Conservation (phyloP, 1,140 invertebrate genomes). For the Neotoxoptera formosana region DNA sequence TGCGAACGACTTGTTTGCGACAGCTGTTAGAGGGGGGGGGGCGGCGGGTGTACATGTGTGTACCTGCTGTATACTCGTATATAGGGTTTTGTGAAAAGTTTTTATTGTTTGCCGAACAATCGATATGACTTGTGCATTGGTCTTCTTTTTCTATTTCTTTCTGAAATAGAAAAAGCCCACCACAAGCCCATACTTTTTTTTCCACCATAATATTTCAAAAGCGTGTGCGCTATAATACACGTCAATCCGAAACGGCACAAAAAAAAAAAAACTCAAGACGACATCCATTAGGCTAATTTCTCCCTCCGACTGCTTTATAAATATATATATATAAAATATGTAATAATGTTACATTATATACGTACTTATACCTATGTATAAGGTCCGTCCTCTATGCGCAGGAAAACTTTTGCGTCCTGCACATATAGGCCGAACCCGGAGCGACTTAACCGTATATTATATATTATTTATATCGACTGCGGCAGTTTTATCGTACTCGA, state of each 20-base stretch:
- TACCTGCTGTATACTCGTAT: background rate
- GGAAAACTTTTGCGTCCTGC: background rate
- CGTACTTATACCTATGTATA: background rate
- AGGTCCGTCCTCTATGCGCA: background rate
- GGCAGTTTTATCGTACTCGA: background rate
- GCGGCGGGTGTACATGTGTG: background rate
- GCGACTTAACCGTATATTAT: background rate
- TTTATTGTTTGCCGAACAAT: conserved; percentile 28
- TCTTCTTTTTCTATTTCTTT: background rate
- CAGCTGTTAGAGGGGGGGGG: too few relatives aligned
- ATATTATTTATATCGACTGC: background rate
- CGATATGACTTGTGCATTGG: conserved; percentile 6
- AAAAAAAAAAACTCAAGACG: background rate
- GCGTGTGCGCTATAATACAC: background rate
- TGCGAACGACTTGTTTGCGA: background rate
- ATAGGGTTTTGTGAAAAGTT: background rate
- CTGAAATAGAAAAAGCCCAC: too few relatives aligned
- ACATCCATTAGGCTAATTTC: conserved; percentile 32
- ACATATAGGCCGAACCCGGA: background rate
- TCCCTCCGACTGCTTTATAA: background rate
- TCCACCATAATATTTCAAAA: background rate
- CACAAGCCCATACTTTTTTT: background rate
- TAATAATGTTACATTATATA: background rate
- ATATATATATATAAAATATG: background rate
- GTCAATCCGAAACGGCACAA: background rate